These are phyloP conservation scores for Embiotoca jacksoni DNA, from an alignment of 2,113 vertebrate species.

Conservation along the genomic window DNA sequence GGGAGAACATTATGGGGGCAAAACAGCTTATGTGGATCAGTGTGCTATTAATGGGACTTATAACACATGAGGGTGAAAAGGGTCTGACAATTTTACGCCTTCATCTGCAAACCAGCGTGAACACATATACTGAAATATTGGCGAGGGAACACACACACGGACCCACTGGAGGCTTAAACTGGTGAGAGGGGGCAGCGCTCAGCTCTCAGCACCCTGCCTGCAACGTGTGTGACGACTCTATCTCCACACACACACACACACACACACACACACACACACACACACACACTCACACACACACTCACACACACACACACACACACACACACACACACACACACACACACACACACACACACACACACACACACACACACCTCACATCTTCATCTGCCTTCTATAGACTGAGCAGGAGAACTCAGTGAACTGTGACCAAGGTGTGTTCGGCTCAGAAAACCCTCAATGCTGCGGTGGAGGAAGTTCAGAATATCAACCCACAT, in stretches of 20 bases:
- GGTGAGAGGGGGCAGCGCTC: conserved; percentile 33
- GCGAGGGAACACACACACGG: conserved; percentile 31
- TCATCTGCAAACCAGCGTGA: conserved; percentile 57
- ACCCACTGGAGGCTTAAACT: conserved; percentile 26
- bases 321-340: not conserved
- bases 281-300: not conserved
- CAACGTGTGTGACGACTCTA: conserved; percentile 62
- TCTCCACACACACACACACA: conserved; percentile 18
- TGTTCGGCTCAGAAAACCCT: not conserved
- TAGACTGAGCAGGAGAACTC: not conserved
- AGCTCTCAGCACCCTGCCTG: conserved; percentile 69
- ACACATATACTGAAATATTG: conserved; percentile 46
- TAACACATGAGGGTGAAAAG: conserved; percentile 77
- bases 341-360: not conserved
- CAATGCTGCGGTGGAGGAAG: not conserved
- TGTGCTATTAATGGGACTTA: conserved; percentile 77
- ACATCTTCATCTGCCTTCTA: conserved; percentile 25
- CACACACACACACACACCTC: not conserved
- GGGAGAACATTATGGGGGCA: conserved; percentile 37
- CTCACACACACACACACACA: not conserved
- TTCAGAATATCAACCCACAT: not conserved
- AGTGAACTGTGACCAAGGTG: not conserved
- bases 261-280: not conserved
- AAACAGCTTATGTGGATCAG: conserved; percentile 69
- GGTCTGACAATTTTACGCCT: conserved; percentile 69